Evolutionary conservation across 2,113 vertebrate species (phyloP), one percentile per base, ranked within the genome.

Genomic region (Salminus brasiliensis): DNA sequence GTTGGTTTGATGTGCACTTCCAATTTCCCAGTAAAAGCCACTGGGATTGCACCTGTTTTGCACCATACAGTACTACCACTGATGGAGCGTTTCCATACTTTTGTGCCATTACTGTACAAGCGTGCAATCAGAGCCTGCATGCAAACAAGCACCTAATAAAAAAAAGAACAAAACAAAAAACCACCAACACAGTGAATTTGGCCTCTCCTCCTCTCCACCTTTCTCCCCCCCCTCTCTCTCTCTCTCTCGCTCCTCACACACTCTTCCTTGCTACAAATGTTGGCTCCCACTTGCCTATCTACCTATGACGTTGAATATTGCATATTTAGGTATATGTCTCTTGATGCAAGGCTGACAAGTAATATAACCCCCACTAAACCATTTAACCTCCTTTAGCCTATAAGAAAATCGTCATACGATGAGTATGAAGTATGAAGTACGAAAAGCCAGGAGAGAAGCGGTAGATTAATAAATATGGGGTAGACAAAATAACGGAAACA

Each of bases 251-350:
- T n/a, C n/a, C n/a, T n/a, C 11, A 68, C 25, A 72, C 36, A 52
- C 41, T n/a, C 65, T 55, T 71, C 12, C 41, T 27, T 70, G 65
- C 75, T 78, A 78, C 66, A 59, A 36, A 52, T 55, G 27, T 25
- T 79, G 77, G 77, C 77, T 72, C 77, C 77, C 77, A 53, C 77
- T 72, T 63, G 45, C 68, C 32, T 72, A 52, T 23, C 11, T 70
- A 78, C 29, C 39, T 78, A 62, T 6, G n/a, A 32, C 27, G 12
- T 45, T 5, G 8, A 25, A 3, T 70, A 41, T 49, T 81, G 55
- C 27, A 72, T 73, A 62, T 49, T 32, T 55, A 63, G 9, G 10
- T 30, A 1, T 62, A 12, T 66, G 9, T 63, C 30, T 76, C 41
- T 62, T 9, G 43, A 34, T 66, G 21, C 12, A 66, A 66, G 62